Evolutionary conservation across 2,113 vertebrate genomes (phyloP).

Genomic region (Dissostichus mawsoni): DNA sequence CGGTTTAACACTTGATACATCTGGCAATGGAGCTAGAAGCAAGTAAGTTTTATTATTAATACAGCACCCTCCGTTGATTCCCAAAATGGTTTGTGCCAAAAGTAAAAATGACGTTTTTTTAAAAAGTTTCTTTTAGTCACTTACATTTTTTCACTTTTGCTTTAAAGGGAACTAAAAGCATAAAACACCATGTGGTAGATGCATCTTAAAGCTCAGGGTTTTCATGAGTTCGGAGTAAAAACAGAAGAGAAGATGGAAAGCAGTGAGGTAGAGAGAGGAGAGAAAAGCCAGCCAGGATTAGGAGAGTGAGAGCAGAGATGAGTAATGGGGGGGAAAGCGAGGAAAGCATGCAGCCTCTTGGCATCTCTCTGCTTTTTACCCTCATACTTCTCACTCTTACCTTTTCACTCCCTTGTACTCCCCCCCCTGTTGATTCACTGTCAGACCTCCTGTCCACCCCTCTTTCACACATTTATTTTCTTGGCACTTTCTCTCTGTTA

Average conservation of each 20-base stretch:
- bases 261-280: not conserved
- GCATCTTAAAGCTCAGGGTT: not conserved
- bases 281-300: not conserved
- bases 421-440: conserved; percentile 13
- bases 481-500: not conserved
- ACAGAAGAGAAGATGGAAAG: not conserved
- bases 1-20: not conserved
- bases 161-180: not conserved
- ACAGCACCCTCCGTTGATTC: not conserved
- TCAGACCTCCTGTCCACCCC: conserved; percentile 21
- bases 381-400: conserved; percentile 5
- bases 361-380: conserved; percentile 12
- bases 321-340: conserved; percentile 47
- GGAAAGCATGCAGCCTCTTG: conserved; percentile 48
- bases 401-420: conserved; percentile 1
- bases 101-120: not conserved
- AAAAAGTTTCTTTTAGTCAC: not conserved
- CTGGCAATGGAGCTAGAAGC: not conserved
- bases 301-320: conserved; percentile 20
- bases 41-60: conserved; percentile 17
- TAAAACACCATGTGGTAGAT: not conserved
- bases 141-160: not conserved
- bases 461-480: conserved; percentile 4
- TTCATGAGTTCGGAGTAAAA: not conserved
- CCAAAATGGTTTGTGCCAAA: not conserved